These are phyloP conservation scores for Seladonia tumulorum DNA, from an alignment of 2,888 invertebrate genomes.

Conservation along the genomic window DNA sequence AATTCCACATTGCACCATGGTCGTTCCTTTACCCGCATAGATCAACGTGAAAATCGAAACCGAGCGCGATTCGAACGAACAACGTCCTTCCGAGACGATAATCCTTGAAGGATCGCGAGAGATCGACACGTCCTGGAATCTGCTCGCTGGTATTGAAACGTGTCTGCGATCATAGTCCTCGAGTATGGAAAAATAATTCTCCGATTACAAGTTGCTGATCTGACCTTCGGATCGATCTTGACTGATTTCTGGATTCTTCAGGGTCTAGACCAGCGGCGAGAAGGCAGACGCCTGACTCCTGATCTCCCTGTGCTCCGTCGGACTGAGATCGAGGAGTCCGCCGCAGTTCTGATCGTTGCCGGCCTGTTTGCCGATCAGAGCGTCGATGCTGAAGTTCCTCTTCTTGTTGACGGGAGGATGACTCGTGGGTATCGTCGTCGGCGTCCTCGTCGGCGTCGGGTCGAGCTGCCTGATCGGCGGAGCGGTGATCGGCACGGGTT, in stretches of 20 bases:
- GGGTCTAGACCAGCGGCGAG: constrained; percentile 86
- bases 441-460: constrained; percentile 77
- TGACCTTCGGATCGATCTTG: no score
- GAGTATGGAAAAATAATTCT: constrained; percentile 3
- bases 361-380: constrained; percentile 85
- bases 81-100: background rate
- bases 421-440: constrained; percentile 65
- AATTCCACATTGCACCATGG: background rate
- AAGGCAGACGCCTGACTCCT: constrained; percentile 88
- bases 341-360: constrained; percentile 75
- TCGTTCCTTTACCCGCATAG: background rate
- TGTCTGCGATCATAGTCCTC: background rate
- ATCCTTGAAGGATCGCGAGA: background rate
- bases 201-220: background rate
- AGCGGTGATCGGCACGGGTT: constrained; percentile 81
- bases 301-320: constrained; percentile 82
- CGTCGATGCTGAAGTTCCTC: constrained; percentile 86
- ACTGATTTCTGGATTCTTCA: constrained; percentile 64
- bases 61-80: background rate
- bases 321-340: constrained; percentile 81
- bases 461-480: constrained; percentile 78
- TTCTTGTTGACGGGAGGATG: constrained; percentile 77
- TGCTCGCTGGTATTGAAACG: background rate
- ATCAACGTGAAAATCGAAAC: background rate
- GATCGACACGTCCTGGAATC: background rate